These are phyloP conservation scores for Hypercompe scribonia DNA, from an alignment of 2,888 invertebrate species.

Conservation along the genomic window DNA sequence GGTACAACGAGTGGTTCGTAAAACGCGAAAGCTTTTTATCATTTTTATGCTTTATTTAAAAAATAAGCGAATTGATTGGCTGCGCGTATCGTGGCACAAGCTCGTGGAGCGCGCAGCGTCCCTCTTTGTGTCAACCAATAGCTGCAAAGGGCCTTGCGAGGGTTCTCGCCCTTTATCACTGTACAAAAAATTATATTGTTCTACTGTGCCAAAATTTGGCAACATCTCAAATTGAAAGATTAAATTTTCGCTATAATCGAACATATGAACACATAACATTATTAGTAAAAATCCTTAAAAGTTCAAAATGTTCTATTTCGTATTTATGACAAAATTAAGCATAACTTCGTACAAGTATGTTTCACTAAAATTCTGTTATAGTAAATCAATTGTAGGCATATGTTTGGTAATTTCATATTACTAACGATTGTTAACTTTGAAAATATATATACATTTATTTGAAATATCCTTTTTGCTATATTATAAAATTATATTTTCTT, in stretches of 20 bases:
- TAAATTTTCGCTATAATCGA: background rate
- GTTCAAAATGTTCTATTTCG: background rate
- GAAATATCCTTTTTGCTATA: no score
- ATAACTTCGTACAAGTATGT: background rate
- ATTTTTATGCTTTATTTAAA: slow-evolving; percentile 84
- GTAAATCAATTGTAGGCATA: background rate
- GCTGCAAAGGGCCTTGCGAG: slow-evolving; percentile 60
- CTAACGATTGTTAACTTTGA: no score
- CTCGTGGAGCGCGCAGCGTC: slow-evolving; percentile 67
- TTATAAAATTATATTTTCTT: no score
- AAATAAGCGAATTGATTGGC: slow-evolving; percentile 85
- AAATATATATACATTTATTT: no score
- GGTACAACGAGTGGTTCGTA: slow-evolving; percentile 61
- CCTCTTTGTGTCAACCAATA: slow-evolving; percentile 71
- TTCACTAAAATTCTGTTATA: background rate
- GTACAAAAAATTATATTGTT: slow-evolving; percentile 55
- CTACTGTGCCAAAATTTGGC: slow-evolving; percentile 43
- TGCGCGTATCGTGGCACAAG: slow-evolving; percentile 69
- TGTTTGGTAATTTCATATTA: background rate
- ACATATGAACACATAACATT: background rate
- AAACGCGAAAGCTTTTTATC: slow-evolving; percentile 73
- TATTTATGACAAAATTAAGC: background rate
- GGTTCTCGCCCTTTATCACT: slow-evolving; percentile 78
- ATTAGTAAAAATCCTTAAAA: background rate
- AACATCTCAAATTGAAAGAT: slow-evolving; percentile 38